Evolutionary conservation across 2,797 vertebrate species (phyloP).

Genomic region (Pteropus rufus): DNA sequence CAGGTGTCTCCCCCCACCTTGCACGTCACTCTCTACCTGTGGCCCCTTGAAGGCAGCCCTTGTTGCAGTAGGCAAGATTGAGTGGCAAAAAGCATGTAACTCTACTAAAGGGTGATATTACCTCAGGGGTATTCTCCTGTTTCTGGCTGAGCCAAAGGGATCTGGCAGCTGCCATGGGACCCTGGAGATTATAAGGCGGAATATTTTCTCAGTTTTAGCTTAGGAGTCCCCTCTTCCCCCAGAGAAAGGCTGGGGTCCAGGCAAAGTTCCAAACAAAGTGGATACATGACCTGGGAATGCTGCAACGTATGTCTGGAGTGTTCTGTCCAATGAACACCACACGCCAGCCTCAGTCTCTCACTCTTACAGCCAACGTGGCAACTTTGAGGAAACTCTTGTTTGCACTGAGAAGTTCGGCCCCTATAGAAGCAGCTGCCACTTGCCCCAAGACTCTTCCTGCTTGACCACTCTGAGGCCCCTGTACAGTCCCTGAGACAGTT

Average conservation of each 20-base stretch:
- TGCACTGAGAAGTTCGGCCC: not conserved
- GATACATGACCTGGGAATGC: not conserved
- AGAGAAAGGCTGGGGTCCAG: not conserved
- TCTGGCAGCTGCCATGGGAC: not conserved
- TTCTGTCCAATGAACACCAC: not conserved
- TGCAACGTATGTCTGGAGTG: too few relatives aligned
- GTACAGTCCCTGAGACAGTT: not conserved
- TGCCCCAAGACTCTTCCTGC: not conserved
- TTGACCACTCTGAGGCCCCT: not conserved
- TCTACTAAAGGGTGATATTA: not conserved
- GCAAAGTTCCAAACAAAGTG: not conserved
- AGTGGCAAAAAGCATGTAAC: not conserved
- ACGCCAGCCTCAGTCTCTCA: not conserved
- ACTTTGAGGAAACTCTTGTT: not conserved
- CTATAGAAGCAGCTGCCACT: not conserved
- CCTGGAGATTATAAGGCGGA: not conserved
- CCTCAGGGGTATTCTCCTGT: not conserved
- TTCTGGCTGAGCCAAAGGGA: not conserved
- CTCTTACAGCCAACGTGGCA: not conserved
- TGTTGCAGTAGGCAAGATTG: not conserved
- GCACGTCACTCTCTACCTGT: not conserved
- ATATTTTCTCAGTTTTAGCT: not conserved
- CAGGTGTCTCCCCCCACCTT: not conserved
- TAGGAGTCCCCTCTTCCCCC: not conserved
- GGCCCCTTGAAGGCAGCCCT: not conserved